phyloP scores from a whole-genome alignment of 2,113 vertebrate species.

The Nesogale talazaci region DNA sequence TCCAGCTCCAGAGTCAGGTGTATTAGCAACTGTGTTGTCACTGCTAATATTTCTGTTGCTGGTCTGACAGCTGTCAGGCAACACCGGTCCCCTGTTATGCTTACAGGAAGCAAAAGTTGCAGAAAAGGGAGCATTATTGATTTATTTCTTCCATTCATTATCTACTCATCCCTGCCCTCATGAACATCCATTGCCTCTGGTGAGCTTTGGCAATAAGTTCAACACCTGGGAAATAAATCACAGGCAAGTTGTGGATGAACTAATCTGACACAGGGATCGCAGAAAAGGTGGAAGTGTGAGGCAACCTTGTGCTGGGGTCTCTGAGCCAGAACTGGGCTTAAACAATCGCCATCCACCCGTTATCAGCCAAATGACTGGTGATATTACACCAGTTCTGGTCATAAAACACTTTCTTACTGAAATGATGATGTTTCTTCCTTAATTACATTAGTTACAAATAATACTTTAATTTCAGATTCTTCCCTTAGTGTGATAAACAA shows the following conservation, averaged over 20 bases:
- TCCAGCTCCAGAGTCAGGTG: background rate
- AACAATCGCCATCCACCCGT: accelerated
- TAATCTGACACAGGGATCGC: background rate
- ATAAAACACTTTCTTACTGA: constrained; percentile 54
- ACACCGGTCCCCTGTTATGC: too few relatives aligned
- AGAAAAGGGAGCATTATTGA: background rate
- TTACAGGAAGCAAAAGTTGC: background rate
- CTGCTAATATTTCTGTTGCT: accelerated
- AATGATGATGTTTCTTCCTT: constrained; percentile 61
- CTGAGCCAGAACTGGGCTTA: constrained; percentile 58
- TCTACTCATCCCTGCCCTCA: background rate
- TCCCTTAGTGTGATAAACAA: constrained; percentile 49
- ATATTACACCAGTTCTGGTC: constrained; percentile 59
- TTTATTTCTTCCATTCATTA: background rate
- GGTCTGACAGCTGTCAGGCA: background rate
- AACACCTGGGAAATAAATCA: background rate
- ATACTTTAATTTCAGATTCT: constrained; percentile 71
- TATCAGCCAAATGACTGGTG: background rate
- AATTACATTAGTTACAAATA: constrained; percentile 61
- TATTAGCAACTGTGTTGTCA: background rate
- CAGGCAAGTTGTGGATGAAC: background rate
- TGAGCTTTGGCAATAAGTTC: background rate
- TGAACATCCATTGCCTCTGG: too few relatives aligned
- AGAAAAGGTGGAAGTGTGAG: background rate
- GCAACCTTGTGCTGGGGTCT: constrained; percentile 26